Conservation (phyloP, 1,140 invertebrate genomes). For the Chlorops oryzae region DNA sequence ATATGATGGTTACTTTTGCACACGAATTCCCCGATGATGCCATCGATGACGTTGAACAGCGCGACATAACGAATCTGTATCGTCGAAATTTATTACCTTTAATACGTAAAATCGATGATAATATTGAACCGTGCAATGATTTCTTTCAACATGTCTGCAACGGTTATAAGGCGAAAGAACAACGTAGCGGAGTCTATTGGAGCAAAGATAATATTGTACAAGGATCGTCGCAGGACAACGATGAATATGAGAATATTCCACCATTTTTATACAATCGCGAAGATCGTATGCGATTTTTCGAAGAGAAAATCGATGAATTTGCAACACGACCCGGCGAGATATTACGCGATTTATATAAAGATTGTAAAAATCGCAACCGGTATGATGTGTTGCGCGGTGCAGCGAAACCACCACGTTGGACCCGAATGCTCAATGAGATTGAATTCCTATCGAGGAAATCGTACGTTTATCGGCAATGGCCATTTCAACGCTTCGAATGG, state of each 20-base stretch:
- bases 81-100: constrained; percentile 25
- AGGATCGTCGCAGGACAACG: constrained; percentile 1
- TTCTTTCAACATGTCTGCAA: constrained; percentile 38
- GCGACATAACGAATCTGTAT: constrained; percentile 24
- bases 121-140: constrained; percentile 27
- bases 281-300: constrained; percentile 37
- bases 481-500: constrained; percentile 32
- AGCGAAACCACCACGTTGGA: constrained; percentile 16
- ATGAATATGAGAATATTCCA: constrained; percentile 20
- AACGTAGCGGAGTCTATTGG: not conserved
- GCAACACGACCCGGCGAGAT: constrained; percentile 22
- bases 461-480: constrained; percentile 20
- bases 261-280: constrained; percentile 37
- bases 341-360: constrained; percentile 23
- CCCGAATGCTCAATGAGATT: constrained; percentile 22
- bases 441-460: constrained; percentile 21
- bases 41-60: constrained; percentile 4
- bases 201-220: not conserved
- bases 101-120: constrained; percentile 24
- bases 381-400: not conserved
- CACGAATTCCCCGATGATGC: not conserved
- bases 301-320: constrained; percentile 21
- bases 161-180: not conserved
- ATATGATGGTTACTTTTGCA: not conserved
- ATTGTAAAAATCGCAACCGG: constrained; percentile 19